Evolutionary conservation across 2,113 vertebrate genomes (phyloP).

Genomic region (Nothoprocta pentlandii): DNA sequence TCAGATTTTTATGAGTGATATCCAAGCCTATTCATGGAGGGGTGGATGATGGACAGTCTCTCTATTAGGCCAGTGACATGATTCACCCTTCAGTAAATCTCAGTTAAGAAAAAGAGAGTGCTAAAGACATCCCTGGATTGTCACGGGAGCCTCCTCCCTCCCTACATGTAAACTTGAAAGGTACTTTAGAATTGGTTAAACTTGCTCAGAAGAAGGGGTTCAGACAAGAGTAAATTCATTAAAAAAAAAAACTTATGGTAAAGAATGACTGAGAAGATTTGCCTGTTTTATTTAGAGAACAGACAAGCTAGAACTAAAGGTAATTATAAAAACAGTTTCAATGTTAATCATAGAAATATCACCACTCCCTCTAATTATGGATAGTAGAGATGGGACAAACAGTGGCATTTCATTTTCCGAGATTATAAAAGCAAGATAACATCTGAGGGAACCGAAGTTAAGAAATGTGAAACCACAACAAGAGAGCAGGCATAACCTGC

Average conservation of each 20-base stretch:
- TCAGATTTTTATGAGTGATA: neutral
- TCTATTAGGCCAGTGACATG: neutral
- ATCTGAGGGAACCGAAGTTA: constrained; percentile 35
- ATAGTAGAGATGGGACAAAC: constrained; percentile 9
- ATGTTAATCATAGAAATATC: neutral
- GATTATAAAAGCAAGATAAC: neutral
- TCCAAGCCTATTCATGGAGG: neutral
- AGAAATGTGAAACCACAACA: neutral
- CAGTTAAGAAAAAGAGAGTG: neutral
- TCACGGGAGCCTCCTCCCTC: neutral
- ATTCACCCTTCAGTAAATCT: neutral
- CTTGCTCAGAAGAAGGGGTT: neutral
- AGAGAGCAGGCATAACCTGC: constrained; percentile 19
- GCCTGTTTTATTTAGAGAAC: neutral
- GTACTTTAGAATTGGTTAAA: neutral
- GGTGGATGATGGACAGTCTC: neutral
- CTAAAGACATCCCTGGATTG: neutral
- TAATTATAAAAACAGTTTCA: constrained; percentile 19
- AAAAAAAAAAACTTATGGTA: neutral
- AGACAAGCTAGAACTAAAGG: neutral
- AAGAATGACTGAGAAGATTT: neutral
- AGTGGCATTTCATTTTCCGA: neutral
- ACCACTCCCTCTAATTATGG: neutral
- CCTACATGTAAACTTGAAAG: neutral
- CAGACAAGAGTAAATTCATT: neutral